phyloP scores from a whole-genome alignment of 2,888 invertebrate species.

The Macrophya alboannulata region DNA sequence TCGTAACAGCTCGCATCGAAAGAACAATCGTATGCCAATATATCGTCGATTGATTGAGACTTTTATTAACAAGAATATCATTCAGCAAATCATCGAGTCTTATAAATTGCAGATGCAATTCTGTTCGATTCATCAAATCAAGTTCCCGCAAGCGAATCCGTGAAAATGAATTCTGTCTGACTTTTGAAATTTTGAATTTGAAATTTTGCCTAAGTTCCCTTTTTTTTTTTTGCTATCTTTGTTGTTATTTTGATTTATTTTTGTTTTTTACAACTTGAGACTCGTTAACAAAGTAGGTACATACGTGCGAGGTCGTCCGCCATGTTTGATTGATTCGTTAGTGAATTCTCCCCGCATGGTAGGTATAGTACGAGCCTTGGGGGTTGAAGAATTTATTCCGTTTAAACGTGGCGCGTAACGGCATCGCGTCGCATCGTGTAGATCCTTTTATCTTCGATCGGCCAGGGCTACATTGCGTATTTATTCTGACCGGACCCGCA shows the following conservation, averaged over 20 bases:
- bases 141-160: neutral
- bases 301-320: neutral
- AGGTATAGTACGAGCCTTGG: neutral
- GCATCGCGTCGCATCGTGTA: conserved; percentile 3
- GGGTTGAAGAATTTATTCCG: neutral
- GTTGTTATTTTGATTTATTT: neutral
- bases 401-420: conserved; percentile 33
- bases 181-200: neutral
- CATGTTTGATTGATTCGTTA: conserved; percentile 14
- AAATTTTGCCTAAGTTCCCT: neutral
- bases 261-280: neutral
- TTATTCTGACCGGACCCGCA: conserved; percentile 40
- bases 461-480: conserved; percentile 48
- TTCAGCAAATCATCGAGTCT: neutral
- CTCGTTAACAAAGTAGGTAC: neutral
- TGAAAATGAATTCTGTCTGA: no score
- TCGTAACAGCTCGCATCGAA: neutral
- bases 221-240: neutral
- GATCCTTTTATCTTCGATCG: conserved; percentile 52
- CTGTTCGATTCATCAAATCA: no score
- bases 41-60: conserved; percentile 23
- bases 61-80: neutral
- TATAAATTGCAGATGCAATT: no score
- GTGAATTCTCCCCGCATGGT: neutral
- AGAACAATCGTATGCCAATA: neutral